Evolutionary conservation across 2,888 invertebrate species (phyloP), one percentile per base, ranked within the genome.

Genomic region (Euspilapteryx auroguttella): DNA sequence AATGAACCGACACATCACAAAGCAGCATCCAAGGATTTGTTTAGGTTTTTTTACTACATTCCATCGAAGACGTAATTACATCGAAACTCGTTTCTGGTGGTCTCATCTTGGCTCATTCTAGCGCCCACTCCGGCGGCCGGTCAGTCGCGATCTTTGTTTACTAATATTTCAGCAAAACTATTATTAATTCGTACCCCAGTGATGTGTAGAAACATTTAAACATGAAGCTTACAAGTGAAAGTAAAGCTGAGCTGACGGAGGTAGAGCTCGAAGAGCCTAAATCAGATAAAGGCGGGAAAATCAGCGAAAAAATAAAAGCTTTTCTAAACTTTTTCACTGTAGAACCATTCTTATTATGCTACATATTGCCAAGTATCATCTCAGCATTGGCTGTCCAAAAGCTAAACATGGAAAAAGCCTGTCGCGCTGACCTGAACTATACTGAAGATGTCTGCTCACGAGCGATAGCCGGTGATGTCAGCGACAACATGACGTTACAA

Each of bases 271-370:
- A n/a, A n/a, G n/a, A n/a, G n/a, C n/a, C n/a, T n/a, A n/a, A n/a
- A n/a, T n/a, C n/a, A n/a, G n/a, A n/a, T n/a, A n/a, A n/a, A n/a
- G n/a, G n/a, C n/a, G n/a, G n/a, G n/a, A n/a, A n/a, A n/a, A n/a
- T n/a, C n/a, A n/a, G n/a, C n/a, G n/a, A n/a, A n/a, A n/a, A n/a
- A n/a, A n/a, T n/a, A n/a, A n/a, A n/a, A n/a, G n/a, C n/a, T 8
- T 6, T 20, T 8, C 14, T 26, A 12, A 23, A 15, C 12, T 25
- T 23, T 36, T 56, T 85, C 11, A 84, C 85, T 0, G 83, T 85
- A 2, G 85, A 85, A 49, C 85, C 85, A 1, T 80, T 81, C 42
- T 47, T 85, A 25, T 55, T 83, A 5, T 81, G 79, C 36, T 85
- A 82, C 41, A 65, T 85, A 13, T 57, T 85, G 45, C 84, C 85